These are phyloP conservation scores for Gnathonemus echidnorhynchus DNA, from an alignment of 2,113 vertebrate species.

Conservation along the genomic window DNA sequence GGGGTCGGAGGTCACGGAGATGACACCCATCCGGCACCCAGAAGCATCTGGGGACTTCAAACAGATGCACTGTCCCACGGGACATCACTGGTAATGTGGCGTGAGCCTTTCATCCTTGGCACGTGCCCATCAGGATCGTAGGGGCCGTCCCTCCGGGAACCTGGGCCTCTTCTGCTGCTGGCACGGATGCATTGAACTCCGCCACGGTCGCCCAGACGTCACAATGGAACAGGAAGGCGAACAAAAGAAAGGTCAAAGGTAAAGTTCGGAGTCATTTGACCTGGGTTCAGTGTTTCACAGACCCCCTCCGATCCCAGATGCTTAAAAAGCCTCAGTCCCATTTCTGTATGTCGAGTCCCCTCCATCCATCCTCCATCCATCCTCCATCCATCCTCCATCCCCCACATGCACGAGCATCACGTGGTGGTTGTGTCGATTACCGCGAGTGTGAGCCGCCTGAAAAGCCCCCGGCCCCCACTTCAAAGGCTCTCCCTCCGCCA, in stretches of 20 bases:
- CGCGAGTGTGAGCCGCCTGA: background rate
- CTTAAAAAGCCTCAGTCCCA: background rate
- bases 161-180: background rate
- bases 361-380: background rate
- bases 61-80: background rate
- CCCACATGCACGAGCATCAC: background rate
- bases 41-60: background rate
- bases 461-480: background rate
- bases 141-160: background rate
- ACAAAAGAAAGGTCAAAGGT: background rate
- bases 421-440: background rate
- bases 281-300: background rate
- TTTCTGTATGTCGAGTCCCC: background rate
- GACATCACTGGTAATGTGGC: background rate
- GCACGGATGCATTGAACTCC: background rate
- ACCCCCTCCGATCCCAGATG: background rate
- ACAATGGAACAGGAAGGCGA: background rate
- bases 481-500: background rate
- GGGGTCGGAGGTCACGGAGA: background rate
- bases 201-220: background rate
- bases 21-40: background rate
- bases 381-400: background rate
- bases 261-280: background rate
- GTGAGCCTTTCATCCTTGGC: background rate
- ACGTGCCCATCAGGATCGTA: background rate